Base-by-base conservation (phyloP, 2,888 invertebrate species). In the Esperia sulphurella region DNA sequence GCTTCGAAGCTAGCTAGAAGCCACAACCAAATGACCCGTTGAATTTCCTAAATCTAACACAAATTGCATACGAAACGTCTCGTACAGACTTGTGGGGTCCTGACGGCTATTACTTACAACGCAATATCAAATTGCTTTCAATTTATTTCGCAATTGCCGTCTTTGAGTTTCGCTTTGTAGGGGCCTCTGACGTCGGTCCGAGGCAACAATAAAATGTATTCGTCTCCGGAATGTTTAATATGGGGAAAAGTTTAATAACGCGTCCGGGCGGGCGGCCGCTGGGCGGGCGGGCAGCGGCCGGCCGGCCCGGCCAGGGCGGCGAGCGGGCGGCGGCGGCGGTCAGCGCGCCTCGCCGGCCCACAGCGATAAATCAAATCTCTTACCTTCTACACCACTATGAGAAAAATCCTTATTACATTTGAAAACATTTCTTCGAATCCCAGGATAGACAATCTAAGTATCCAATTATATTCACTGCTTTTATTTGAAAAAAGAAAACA, bases 161-260 rank as follows among this genome's bases (percentile, higher is more conserved):
- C 88, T 89, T 88, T 89, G 88, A 88, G 88, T 88, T 88, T 87
- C 88, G 86, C 88, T 89, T 88, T 88, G 88, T 87, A 85, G 86
- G 85, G 81, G 83, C 83, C 85, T 87, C 86, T 86, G 88, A 88
- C 87, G 88, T 78, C 87, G 87, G 88, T 86, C 86, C 86, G 83
- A 85, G 84, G 85, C 89, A 86, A 88, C 89, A 89, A 89, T 90
- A 88, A 90, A 88, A 89, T 90, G 89, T 90, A 90, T 90, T 90
- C 90, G 90, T 89, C 86, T 87, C 85, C 85, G 90, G 90, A 90
- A 90, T 90, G 90, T 90, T 90, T 90, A 90, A 90, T 90, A 90
- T 90, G 90, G 90, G 90, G 90, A 90, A 90, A 90, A 90, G 89
- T 90, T 88, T 89, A 89, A 89, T 89, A 89, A 88, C 88, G 89